A percentile compares a stretch with the other conserved stretches of the same genome.
Conservation (phyloP, 2,888 invertebrate species). For the Nebria salina region DNA sequence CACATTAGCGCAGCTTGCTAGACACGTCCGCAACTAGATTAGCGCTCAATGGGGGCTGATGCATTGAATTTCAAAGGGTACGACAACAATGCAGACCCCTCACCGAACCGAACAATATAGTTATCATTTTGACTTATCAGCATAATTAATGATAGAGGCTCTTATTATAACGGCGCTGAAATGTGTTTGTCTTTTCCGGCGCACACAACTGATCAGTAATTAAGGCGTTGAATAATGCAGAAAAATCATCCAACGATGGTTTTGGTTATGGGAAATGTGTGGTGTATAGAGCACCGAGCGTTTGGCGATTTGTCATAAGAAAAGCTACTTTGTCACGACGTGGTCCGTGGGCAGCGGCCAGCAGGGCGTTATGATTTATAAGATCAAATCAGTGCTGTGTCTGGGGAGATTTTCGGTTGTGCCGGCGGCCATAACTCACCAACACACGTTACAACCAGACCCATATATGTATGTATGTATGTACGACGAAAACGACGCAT, state of each 20-base stretch:
- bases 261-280: background rate
- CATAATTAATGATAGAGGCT: slow-evolving; percentile 43
- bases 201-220: background rate
- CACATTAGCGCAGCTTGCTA: background rate
- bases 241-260: background rate
- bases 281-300: background rate
- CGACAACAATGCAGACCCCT: slow-evolving; percentile 21
- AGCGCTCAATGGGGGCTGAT: background rate
- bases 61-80: background rate
- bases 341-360: slow-evolving; percentile 33
- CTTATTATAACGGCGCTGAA: background rate
- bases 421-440: slow-evolving; percentile 21
- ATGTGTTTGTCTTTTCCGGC: background rate
- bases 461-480: background rate
- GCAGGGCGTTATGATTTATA: slow-evolving; percentile 29
- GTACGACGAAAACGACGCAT: background rate
- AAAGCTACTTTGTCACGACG: slow-evolving; percentile 53
- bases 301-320: slow-evolving; percentile 52
- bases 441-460: background rate
- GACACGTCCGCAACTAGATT: background rate
- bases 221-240: background rate
- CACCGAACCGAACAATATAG: slow-evolving; percentile 35
- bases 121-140: slow-evolving; percentile 46
- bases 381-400: slow-evolving; percentile 27
- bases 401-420: slow-evolving; percentile 21